Conservation (phyloP, 1,140 invertebrate species). For the Grapholita molesta region DNA sequence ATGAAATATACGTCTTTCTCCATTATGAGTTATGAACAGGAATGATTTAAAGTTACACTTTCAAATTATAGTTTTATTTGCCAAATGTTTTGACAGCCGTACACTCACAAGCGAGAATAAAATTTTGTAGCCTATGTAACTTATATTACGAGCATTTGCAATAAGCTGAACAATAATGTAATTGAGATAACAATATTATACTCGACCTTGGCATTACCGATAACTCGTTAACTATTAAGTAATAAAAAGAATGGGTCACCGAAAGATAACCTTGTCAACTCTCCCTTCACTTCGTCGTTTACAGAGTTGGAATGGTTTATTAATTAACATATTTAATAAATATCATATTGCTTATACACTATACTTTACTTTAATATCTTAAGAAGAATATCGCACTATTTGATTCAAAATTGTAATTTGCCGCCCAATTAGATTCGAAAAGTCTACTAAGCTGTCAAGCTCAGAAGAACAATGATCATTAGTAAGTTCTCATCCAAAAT, state of each 20-base stretch:
- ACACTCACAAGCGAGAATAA: background rate
- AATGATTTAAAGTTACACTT: no score
- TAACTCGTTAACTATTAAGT: background rate
- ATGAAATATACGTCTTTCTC: constrained; percentile 82
- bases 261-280: background rate
- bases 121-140: background rate
- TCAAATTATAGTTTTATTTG: constrained; percentile 9
- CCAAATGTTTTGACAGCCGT: constrained; percentile 10
- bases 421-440: no score
- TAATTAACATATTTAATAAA: no score
- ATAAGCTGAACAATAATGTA: background rate
- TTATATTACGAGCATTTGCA: background rate
- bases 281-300: background rate
- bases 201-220: background rate
- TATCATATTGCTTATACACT: no score
- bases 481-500: no score
- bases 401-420: no score
- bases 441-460: no score
- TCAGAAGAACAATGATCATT: no score
- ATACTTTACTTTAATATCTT: no score
- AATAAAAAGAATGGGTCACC: background rate
- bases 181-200: background rate
- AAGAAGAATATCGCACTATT: no score
- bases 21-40: constrained; percentile 33
- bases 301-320: background rate